Evolutionary conservation across 2,888 invertebrate genomes (phyloP), one percentile per base, ranked within the genome.

Genomic region (Vannuccia rotundouncinata): DNA sequence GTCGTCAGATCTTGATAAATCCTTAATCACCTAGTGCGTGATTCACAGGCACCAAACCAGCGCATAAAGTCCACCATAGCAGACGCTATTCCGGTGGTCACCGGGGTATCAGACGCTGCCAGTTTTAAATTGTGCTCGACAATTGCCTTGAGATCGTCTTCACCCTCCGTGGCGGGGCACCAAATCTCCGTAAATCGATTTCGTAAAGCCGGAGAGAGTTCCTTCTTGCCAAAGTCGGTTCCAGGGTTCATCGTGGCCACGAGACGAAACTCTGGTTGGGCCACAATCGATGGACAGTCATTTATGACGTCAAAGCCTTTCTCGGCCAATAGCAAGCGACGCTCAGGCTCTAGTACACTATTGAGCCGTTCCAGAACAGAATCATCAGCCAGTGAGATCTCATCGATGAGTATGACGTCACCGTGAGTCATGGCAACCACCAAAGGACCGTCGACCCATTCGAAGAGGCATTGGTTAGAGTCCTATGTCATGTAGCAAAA

Each of bases 171-270:
- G 77, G 84, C 85, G 80, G 93, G 93, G 85, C 97, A 97, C 98
- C 98, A 99, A 85, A 99, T 95, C 90, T 99, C 99, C 0, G 99
- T 98, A 85, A 99, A 95, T 76, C 99, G 91, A 90, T 99, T 99
- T 78, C 99, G 90, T 77, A 99, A 89, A 0, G 99, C 98, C 0
- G 97, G 97, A 0, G 98, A 99, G 10, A 99, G 90, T 88, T 99
- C 99, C 87, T 99, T 99, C 87, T 99, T 99, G 0, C 99, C 99
- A 87, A 94, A 99, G 90, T 99, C 99, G 0, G 98, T 98, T 13
- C 98, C 97, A 2, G 99, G 99, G 90, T 99, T 99, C 99, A 99
- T 99, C 0, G 99, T 99, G 0, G 95, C 95, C 81, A 98, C 91
- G 85, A 99, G 94, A 84, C 93, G 92, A 86, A 99, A 99, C 10